phyloP scores from a whole-genome alignment of 64 coral and sea anemone genomes.

The Hydrozoanthus tunicans region DNA sequence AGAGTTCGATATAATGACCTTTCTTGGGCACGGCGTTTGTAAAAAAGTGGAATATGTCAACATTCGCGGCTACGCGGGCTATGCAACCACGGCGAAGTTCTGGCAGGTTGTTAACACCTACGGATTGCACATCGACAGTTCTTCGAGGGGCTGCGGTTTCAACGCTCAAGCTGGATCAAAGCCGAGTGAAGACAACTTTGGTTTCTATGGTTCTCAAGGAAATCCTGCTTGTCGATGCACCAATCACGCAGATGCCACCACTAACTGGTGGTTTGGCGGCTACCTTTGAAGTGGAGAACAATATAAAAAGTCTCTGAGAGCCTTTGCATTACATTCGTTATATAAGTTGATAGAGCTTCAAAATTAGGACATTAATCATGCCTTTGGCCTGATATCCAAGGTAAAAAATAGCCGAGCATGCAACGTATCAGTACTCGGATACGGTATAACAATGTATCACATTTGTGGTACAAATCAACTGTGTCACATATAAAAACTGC shows the following conservation, averaged over 20 bases:
- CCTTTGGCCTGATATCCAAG: too few relatives aligned
- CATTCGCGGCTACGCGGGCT: conserved; percentile 11
- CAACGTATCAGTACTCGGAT: too few relatives aligned
- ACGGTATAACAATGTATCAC: too few relatives aligned
- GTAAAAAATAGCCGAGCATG: too few relatives aligned
- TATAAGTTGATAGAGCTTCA: too few relatives aligned
- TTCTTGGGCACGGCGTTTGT: background rate
- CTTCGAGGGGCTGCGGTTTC: background rate
- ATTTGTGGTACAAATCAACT: too few relatives aligned
- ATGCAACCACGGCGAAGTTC: background rate
- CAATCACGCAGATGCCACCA: background rate
- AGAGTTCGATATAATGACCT: background rate
- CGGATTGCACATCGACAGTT: background rate
- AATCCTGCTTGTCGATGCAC: background rate
- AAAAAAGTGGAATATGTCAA: conserved; percentile 22
- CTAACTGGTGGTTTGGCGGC: conserved; percentile 20
- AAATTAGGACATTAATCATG: too few relatives aligned
- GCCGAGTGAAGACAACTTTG: conserved; percentile 24
- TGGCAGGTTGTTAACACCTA: background rate
- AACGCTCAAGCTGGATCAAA: background rate
- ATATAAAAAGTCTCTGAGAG: too few relatives aligned
- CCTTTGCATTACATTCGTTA: too few relatives aligned
- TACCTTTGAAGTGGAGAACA: background rate
- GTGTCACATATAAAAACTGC: too few relatives aligned
- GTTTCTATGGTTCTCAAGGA: background rate